Evolutionary conservation across 2,888 invertebrate species (phyloP).

Genomic region (Rotaria socialis): DNA sequence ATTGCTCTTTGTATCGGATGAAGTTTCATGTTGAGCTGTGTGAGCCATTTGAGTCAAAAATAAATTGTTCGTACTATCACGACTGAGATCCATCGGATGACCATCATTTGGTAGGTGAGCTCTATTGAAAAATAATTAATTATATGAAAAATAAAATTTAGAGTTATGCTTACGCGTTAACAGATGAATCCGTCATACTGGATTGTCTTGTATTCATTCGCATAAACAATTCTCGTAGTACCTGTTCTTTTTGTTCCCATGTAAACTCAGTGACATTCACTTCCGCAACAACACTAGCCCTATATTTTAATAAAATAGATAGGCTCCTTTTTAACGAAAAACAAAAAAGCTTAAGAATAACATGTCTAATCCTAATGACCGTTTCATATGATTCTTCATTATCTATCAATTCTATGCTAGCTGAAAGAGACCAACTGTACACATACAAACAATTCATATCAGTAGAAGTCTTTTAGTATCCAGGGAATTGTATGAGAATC

Average conservation of each 20-base stretch:
- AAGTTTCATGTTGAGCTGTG: background rate
- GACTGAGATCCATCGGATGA: background rate
- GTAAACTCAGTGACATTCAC: constrained; percentile 52
- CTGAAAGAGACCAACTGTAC: too few relatives aligned
- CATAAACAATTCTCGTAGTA: constrained; percentile 58
- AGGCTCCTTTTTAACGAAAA: too few relatives aligned
- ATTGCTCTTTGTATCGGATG: background rate
- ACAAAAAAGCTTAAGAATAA: too few relatives aligned
- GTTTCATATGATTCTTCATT: too few relatives aligned
- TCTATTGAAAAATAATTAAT: background rate
- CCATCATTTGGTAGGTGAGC: background rate
- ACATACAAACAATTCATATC: too few relatives aligned
- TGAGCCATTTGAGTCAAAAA: background rate
- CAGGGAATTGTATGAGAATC: too few relatives aligned
- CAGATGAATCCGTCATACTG: background rate
- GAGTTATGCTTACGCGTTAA: background rate
- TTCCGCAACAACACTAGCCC: background rate
- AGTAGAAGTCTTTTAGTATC: too few relatives aligned
- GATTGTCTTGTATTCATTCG: constrained; percentile 52
- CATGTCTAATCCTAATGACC: too few relatives aligned
- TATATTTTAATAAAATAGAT: background rate
- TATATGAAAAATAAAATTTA: background rate
- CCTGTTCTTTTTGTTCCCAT: constrained; percentile 60
- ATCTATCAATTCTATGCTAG: too few relatives aligned
- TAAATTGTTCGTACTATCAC: background rate